Conservation (phyloP, 2,797 vertebrate genomes). For the Bufotes viridis region DNA sequence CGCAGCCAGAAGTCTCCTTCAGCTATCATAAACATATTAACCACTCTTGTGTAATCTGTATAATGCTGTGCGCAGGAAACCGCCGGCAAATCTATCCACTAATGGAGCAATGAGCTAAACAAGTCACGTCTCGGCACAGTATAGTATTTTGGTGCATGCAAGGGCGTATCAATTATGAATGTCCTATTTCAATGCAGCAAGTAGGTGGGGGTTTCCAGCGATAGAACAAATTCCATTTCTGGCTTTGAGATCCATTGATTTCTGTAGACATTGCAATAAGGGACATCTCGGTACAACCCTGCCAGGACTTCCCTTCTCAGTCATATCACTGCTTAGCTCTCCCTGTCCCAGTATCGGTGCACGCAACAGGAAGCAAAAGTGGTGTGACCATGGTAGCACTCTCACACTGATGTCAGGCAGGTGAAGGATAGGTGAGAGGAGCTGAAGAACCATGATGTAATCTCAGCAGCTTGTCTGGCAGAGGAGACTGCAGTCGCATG, state of each 20-base stretch:
- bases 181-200: background rate
- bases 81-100: background rate
- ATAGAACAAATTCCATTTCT: background rate
- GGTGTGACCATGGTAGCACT: too few species aligned
- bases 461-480: background rate
- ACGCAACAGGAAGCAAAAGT: too few species aligned
- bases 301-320: background rate
- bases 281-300: background rate
- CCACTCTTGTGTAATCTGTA: slow-evolving; percentile 5
- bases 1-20: background rate
- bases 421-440: too few species aligned
- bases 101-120: background rate
- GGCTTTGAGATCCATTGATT: background rate
- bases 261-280: background rate
- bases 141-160: background rate
- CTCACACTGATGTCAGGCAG: too few species aligned
- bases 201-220: background rate
- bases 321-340: background rate
- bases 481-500: background rate
- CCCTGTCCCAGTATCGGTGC: background rate
- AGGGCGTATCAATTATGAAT: background rate
- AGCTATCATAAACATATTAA: slow-evolving; percentile 19
- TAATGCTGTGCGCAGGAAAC: background rate
- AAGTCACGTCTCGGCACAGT: background rate
- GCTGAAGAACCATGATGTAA: too few species aligned